Base-by-base conservation (phyloP, 2,797 vertebrate genomes). In the Brachyalestes nurse region DNA sequence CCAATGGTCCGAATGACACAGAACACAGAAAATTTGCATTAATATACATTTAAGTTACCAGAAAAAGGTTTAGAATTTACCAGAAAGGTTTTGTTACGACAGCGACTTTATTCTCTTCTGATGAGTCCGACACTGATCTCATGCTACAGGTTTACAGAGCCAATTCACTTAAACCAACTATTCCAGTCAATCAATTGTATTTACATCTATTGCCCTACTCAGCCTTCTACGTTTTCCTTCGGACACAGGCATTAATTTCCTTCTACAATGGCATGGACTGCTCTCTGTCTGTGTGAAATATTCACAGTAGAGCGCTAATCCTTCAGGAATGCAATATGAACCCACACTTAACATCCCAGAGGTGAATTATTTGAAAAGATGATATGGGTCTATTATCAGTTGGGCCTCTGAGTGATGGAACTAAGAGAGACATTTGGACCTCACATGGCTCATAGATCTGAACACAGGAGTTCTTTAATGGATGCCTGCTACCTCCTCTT, bases 291-390 rank as follows among this genome's bases (percentile, higher is more conserved):
- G 47, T 84, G 82, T 81, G 72, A 81, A 84, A 81, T 34, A 25
- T 70, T 72, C 57, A 81, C 82, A 71, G 83, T 61, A 67, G 65
- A 65, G 77, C 66, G 81, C 78, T 83, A 78, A 80, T 79, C 66
- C 62, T 65, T 70, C 38, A 61, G 64, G 28, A 81, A 73, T 62
- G 72, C 77, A 81, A 81, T 78, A 71, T 69, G 75, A 83, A 82
- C 53, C 42, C 65, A 80, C 75, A 71, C 61, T 62, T 82, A 72
- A 82, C 65, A 77, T 72, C 77, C 64, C 57, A 49, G 79, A 83
- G 79, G 60, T 80, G 74, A 79, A 83, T 87, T 83, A 87, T 83
- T 71, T 55, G 71, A 78, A 61, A 83, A 83, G 71, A 85, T 78
- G 79, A 87, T 87, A 83, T 23, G 65, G 82, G 73, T 83, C 82